Conservation (phyloP, 1,140 invertebrate genomes). For the Hyles vespertilio region DNA sequence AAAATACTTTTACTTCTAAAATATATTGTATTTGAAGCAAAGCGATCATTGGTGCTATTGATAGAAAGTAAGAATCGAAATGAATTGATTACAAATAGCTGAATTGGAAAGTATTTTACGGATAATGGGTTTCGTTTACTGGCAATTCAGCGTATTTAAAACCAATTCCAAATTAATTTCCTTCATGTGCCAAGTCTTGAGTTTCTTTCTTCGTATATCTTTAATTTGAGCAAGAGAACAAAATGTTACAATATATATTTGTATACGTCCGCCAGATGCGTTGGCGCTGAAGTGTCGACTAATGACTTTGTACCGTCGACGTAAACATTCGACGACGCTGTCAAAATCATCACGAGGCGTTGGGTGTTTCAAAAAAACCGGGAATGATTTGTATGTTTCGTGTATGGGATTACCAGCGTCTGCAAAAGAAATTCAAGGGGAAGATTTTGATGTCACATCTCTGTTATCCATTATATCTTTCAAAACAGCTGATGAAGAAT, state of each 20-base stretch:
- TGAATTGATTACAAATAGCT: no score
- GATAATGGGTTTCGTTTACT: no score
- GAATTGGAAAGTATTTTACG: no score
- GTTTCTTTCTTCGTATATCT: no score
- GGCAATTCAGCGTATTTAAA: no score
- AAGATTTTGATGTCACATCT: conserved; percentile 7
- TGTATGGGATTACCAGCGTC: conserved; percentile 14
- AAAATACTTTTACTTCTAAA: no score
- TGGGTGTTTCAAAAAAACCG: conserved; percentile 36
- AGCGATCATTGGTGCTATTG: no score
- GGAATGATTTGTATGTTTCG: conserved; percentile 35
- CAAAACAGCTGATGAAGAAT: background rate
- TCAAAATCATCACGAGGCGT: conserved; percentile 52
- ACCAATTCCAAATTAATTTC: no score
- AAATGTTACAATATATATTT: conserved; percentile 2
- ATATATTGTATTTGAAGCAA: no score
- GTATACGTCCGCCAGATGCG: conserved; percentile 36
- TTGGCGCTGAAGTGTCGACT: conserved; percentile 45
- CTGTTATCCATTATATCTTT: background rate
- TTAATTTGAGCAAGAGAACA: no score
- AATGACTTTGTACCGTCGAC: conserved; percentile 66
- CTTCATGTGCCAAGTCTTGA: no score
- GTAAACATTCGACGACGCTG: conserved; percentile 62
- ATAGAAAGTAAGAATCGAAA: no score
- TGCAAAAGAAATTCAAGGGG: conserved; percentile 7